Evolutionary conservation across 2,113 vertebrate species (phyloP).

Genomic region (Menura novaehollandiae): DNA sequence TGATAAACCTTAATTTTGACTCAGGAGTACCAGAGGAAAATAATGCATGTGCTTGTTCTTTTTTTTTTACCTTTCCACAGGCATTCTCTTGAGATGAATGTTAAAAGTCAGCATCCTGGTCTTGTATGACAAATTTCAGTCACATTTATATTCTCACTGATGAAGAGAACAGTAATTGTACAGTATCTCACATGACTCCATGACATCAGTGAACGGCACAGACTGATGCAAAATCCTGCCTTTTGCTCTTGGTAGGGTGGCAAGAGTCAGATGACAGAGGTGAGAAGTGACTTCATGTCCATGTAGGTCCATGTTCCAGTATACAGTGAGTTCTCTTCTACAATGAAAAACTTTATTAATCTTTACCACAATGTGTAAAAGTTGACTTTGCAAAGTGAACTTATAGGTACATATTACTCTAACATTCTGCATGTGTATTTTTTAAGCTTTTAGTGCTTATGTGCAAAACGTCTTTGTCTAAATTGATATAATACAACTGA

Average conservation of each 20-base stretch:
- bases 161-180: not conserved
- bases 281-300: not conserved
- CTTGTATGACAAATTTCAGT: not conserved
- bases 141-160: not conserved
- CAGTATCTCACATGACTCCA: not conserved
- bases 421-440: not conserved
- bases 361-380: not conserved
- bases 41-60: not conserved
- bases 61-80: not conserved
- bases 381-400: not conserved
- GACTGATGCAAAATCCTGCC: not conserved
- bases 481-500: not conserved
- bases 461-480: not conserved
- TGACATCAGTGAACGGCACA: not conserved
- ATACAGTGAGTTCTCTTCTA: not conserved
- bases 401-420: not conserved
- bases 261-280: not conserved
- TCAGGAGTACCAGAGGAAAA: not conserved
- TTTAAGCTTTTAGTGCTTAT: not conserved
- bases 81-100: not conserved
- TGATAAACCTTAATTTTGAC: not conserved
- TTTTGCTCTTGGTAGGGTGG: not conserved
- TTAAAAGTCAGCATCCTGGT: not conserved
- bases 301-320: not conserved
- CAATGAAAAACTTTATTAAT: not conserved